Conservation (phyloP, 92 coral and sea anemone species). For the Zoanthus gigantus region DNA sequence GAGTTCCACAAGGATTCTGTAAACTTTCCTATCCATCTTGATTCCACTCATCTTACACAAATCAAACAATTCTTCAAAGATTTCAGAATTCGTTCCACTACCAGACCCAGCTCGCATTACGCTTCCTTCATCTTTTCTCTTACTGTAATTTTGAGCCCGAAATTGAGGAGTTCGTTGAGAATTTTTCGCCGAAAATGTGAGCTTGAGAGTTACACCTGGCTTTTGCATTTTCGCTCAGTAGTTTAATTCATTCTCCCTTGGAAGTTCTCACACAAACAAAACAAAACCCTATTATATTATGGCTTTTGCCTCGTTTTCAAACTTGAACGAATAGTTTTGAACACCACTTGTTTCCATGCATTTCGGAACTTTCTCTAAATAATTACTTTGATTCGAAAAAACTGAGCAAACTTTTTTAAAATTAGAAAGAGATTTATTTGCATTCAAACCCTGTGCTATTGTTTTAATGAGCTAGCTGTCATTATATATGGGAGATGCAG, state of each 20-base stretch:
- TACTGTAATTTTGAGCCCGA: background rate
- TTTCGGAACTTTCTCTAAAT: background rate
- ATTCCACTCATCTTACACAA: constrained; percentile 68
- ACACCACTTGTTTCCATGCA: constrained; percentile 17
- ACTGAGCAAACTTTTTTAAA: no score
- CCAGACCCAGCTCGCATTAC: constrained; percentile 33
- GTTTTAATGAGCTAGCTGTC: no score
- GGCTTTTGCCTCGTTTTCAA: constrained; percentile 27
- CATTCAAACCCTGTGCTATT: no score
- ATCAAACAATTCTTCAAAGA: constrained; percentile 67
- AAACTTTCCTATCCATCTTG: constrained; percentile 69
- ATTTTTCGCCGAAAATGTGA: constrained; percentile 11
- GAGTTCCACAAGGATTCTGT: constrained; percentile 70
- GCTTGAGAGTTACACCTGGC: background rate
- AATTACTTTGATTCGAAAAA: background rate
- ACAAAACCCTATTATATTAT: background rate
- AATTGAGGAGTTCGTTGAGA: constrained; percentile 17
- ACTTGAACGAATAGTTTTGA: constrained; percentile 9
- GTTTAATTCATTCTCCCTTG: constrained; percentile 12
- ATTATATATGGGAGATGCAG: no score
- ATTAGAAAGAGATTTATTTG: no score
- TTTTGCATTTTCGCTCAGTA: constrained; percentile 23
- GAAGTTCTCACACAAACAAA: background rate
- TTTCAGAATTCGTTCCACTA: constrained; percentile 47
- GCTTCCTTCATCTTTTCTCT: background rate